Percentiles rank a stretch among this genome's conserved stretches.
These are phyloP conservation scores for Pemphigus obesinymphae DNA, from an alignment of 1,140 invertebrate species.

Conservation along the genomic window DNA sequence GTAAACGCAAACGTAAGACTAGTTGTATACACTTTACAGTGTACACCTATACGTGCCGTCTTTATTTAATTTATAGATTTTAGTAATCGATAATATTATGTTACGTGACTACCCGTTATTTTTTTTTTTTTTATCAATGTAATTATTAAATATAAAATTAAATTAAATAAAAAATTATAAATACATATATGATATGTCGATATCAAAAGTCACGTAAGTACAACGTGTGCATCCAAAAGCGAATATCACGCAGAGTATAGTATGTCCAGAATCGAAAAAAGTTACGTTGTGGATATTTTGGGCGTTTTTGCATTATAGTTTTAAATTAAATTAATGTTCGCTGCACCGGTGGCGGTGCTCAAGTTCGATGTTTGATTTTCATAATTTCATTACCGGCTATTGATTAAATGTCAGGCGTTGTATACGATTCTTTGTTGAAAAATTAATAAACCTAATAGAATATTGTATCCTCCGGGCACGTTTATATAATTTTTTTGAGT, in stretches of 20 bases:
- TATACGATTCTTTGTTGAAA: neutral
- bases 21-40: no score
- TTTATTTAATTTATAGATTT: no score
- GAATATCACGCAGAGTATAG: neutral
- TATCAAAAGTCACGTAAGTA: no score
- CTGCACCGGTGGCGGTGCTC: neutral
- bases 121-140: no score
- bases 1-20: no score
- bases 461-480: neutral
- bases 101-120: no score
- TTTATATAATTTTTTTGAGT: neutral
- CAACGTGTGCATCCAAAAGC: no score
- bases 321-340: neutral
- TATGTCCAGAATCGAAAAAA: neutral
- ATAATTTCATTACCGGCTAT: neutral
- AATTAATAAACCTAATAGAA: neutral
- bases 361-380: neutral
- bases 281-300: neutral
- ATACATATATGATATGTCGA: no score
- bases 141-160: no score
- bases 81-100: no score
- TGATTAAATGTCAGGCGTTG: conserved; percentile 21
- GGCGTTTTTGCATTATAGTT: neutral
- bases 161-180: no score
- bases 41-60: no score